Conservation (phyloP, 2,113 vertebrate genomes). For the Gallinago paraguaiae region DNA sequence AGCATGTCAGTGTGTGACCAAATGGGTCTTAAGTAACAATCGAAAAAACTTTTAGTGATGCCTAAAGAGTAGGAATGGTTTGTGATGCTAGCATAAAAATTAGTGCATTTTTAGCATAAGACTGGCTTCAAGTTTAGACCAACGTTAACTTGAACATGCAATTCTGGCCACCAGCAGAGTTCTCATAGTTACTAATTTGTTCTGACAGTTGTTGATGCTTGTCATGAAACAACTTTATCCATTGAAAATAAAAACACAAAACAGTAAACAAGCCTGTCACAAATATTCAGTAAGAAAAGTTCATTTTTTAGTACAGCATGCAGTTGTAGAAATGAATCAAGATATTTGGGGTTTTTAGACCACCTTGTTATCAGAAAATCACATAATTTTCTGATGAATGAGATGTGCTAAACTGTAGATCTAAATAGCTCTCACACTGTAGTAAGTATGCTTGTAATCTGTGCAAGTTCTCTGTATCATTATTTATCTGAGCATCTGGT, state of each 20-base stretch:
- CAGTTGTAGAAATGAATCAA: neutral
- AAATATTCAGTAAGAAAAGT: neutral
- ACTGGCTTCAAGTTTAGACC: neutral
- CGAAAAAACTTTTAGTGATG: neutral
- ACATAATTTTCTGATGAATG: neutral
- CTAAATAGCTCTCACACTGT: neutral
- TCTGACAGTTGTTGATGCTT: neutral
- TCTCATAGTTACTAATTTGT: neutral
- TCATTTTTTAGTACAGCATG: neutral
- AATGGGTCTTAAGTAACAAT: neutral
- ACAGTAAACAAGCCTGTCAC: neutral
- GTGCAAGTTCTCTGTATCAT: neutral
- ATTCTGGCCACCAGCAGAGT: neutral
- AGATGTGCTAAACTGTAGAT: neutral
- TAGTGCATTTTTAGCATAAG: neutral
- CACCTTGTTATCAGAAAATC: neutral
- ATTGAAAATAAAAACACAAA: neutral
- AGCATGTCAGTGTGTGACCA: neutral
- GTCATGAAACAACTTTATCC: neutral
- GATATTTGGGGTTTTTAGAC: neutral
- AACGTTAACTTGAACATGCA: neutral
- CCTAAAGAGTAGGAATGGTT: neutral
- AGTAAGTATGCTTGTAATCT: neutral
- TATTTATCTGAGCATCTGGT: slow-evolving; percentile 26
- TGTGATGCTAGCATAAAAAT: neutral